These are phyloP conservation scores for Epinephelus malabaricus DNA, from an alignment of 2,797 vertebrate species.

Conservation along the genomic window DNA sequence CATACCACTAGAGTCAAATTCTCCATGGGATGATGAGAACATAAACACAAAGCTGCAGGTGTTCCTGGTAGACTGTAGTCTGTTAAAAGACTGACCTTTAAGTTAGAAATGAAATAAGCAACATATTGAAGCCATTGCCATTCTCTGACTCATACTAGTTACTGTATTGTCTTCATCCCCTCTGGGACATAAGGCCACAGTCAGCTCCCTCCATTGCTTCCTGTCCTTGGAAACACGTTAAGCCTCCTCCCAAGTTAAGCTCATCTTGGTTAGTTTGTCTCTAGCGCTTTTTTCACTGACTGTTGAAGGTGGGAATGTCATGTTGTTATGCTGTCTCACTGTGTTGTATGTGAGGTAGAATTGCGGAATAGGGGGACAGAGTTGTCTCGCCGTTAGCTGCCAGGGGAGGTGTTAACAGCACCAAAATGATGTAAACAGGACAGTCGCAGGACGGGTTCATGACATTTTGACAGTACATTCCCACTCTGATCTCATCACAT, in stretches of 20 bases:
- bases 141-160: neutral
- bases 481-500: too few relatives aligned
- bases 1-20: neutral
- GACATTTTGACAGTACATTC: too few relatives aligned
- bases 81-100: neutral
- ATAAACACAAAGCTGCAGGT: neutral
- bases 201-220: neutral
- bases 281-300: too few relatives aligned
- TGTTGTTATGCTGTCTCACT: too few relatives aligned
- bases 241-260: neutral
- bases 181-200: neutral
- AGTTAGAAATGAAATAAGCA: neutral
- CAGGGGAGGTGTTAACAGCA: too few relatives aligned
- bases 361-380: too few relatives aligned
- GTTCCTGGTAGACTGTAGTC: neutral
- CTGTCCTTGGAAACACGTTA: too few relatives aligned
- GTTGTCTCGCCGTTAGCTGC: too few relatives aligned
- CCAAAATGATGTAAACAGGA: too few relatives aligned
- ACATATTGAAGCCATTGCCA: neutral
- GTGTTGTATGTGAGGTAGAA: too few relatives aligned
- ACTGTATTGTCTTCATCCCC: neutral
- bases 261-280: neutral
- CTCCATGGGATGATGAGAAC: slow-evolving; percentile 2
- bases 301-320: too few relatives aligned
- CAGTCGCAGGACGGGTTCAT: too few relatives aligned